Evolutionary conservation across 2,888 invertebrate genomes (phyloP), one percentile per base, ranked within the genome.

Genomic region (Timema podura): DNA sequence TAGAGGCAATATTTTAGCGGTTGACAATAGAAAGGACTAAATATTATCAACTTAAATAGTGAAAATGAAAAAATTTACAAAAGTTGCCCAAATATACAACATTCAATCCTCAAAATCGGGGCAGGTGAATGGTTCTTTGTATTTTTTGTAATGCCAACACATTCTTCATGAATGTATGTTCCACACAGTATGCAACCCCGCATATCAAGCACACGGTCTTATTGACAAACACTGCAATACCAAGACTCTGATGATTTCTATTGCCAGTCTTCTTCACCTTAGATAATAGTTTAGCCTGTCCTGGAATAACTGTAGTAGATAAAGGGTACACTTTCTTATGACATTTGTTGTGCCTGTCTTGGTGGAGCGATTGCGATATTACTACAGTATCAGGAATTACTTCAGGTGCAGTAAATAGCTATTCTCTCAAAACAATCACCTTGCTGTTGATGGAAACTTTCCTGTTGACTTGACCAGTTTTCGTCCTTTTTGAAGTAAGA

Each of bases 391-490:
- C 6, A 45, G 61, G 61, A 61, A 6, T 11, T 30, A 45, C 61
- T 10, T 11, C 44, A 61, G 61, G 16, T 8, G 61, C 61, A 30
- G 44, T 5, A 11, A 61, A 61, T 61, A 61, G 16, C 61, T 15
- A 1, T 61, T 61, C 45, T 61, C 30, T 61, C 11, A 61, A 61
- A 61, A 61, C 61, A 44, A 61, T 11, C 61, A 11, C 61, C 30
- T 61, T 61, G 61, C 61, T 61, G 61, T 61, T 61, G 61, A 61
- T 61, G 61, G 61, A 7, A 30, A 61, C 44, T 61, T 61, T 5
- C 45, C 61, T 61, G 5, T 61, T 61, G 61, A 61, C 8, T 30
- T 61, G 61, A 11, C 61, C 1, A 61, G 61, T 61, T 30, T 1
- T 61, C 6, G 30, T 61, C 30, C 2, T 61, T 61, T 61, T 61